phyloP scores from a whole-genome alignment of 2,113 vertebrate genomes.

The Mugil cephalus region DNA sequence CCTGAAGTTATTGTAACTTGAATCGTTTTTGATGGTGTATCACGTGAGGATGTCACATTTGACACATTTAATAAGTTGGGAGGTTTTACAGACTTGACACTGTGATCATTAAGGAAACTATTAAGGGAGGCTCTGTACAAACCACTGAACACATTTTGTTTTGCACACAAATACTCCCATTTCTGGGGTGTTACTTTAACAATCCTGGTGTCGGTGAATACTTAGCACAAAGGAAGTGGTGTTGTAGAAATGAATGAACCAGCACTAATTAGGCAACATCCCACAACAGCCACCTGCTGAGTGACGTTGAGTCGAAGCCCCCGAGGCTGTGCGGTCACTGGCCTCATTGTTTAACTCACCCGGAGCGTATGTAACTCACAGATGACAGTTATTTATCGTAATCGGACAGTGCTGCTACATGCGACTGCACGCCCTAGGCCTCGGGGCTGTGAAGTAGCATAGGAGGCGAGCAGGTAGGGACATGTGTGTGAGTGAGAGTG shows the following conservation, averaged over 20 bases:
- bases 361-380: slow-evolving; percentile 16
- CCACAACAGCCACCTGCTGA: slow-evolving; percentile 47
- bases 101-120: too few relatives aligned
- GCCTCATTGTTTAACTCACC: slow-evolving; percentile 28
- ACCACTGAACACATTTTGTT: too few relatives aligned
- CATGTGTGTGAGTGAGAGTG: neutral
- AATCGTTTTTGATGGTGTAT: too few relatives aligned
- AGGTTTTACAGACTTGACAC: too few relatives aligned
- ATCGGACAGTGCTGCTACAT: neutral
- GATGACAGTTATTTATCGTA: slow-evolving; percentile 22
- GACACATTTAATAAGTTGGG: too few relatives aligned
- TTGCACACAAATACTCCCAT: too few relatives aligned
- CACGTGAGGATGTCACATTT: too few relatives aligned
- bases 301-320: slow-evolving; percentile 29
- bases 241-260: neutral
- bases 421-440: slow-evolving; percentile 25
- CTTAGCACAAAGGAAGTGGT: neutral
- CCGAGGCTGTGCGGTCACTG: neutral
- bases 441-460: neutral
- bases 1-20: too few relatives aligned
- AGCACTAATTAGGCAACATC: neutral
- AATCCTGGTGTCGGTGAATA: neutral
- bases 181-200: neutral
- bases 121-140: too few relatives aligned
- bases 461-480: slow-evolving; percentile 21